A percentile compares a stretch with the other conserved stretches of the same genome.
Conservation (phyloP, 2,113 vertebrate species). For the Tiliqua scincoides region DNA sequence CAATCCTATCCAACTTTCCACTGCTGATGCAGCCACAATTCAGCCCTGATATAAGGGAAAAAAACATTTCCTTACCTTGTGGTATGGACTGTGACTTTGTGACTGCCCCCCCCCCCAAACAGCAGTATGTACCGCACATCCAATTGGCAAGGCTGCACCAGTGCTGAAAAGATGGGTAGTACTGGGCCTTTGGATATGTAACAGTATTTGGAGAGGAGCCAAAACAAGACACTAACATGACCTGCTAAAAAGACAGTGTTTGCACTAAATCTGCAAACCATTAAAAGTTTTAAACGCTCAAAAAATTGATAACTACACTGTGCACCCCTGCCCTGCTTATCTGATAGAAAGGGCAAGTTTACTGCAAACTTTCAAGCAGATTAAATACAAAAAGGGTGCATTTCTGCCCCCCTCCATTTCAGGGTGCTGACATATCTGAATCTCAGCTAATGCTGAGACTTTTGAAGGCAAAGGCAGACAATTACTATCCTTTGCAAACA, state of each 20-base stretch:
- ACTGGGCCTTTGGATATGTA: no score
- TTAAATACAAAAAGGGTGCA: conserved; percentile 35
- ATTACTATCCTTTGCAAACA: conserved; percentile 71
- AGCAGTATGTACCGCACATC: no score
- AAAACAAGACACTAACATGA: not conserved
- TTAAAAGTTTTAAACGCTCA: conserved; percentile 1
- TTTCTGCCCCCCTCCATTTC: conserved; percentile 42
- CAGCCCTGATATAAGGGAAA: no score
- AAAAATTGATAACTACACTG: conserved; percentile 13
- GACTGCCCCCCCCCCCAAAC: no score
- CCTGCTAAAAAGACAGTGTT: not conserved
- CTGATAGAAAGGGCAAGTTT: conserved; percentile 45
- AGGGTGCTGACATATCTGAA: conserved; percentile 50
- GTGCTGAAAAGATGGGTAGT: no score
- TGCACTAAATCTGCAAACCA: not conserved
- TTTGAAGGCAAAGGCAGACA: conserved; percentile 69
- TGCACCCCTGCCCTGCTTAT: not conserved
- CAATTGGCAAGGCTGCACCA: no score
- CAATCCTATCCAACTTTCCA: no score
- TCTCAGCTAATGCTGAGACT: conserved; percentile 59
- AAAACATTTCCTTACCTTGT: no score
- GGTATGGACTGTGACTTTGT: no score
- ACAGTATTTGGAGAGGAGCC: not conserved
- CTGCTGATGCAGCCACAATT: no score
- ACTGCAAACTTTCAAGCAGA: conserved; percentile 61